phyloP scores from a whole-genome alignment of 2,888 invertebrate genomes.

The Drosophila paranaensis region DNA sequence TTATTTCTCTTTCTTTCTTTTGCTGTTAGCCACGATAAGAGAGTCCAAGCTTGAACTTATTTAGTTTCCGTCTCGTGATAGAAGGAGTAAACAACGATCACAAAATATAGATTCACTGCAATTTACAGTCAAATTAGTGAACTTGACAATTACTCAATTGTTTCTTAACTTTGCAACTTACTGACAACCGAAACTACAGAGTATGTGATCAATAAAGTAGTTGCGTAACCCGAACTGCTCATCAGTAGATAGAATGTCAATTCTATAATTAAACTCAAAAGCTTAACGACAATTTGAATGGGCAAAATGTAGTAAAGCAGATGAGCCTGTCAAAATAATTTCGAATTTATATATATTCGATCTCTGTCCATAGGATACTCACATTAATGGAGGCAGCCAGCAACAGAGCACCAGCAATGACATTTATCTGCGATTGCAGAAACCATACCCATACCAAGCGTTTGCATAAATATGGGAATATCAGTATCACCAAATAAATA shows the following conservation, averaged over 20 bases:
- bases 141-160: neutral
- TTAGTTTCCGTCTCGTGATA: constrained; percentile 26
- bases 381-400: constrained; percentile 31
- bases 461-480: neutral
- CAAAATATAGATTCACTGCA: constrained; percentile 20
- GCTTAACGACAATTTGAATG: constrained; percentile 46
- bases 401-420: constrained; percentile 32
- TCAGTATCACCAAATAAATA: neutral
- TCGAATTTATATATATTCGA: too few relatives aligned
- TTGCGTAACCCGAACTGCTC: neutral
- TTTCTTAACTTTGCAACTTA: neutral
- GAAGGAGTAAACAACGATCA: constrained; percentile 29
- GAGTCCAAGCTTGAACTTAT: neutral
- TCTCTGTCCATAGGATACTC: neutral
- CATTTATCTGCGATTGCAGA: constrained; percentile 27
- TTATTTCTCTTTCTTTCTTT: neutral
- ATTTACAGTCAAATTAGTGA: neutral
- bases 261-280: constrained; percentile 46
- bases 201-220: neutral
- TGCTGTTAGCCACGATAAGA: constrained; percentile 31
- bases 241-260: constrained; percentile 41
- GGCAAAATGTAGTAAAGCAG: constrained; percentile 33
- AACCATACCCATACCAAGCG: constrained; percentile 24
- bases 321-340: constrained; percentile 21
- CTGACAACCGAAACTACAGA: constrained; percentile 29